These are phyloP conservation scores for Huso huso DNA, from an alignment of 2,797 vertebrate genomes.

Conservation along the genomic window DNA sequence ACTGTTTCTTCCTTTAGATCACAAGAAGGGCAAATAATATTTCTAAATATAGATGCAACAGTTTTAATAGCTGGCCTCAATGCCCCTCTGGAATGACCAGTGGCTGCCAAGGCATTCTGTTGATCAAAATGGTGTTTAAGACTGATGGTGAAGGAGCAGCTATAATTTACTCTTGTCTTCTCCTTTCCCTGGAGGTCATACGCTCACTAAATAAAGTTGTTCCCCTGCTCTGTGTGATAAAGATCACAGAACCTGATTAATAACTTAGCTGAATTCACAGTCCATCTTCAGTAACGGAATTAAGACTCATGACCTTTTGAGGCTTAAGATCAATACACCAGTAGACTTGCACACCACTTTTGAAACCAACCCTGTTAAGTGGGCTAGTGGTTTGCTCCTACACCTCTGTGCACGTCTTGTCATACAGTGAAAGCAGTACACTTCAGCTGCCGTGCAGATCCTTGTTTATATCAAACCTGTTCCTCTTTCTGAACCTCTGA, in stretches of 20 bases:
- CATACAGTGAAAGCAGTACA: too few relatives aligned
- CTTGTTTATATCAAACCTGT: too few relatives aligned
- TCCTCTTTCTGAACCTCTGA: too few relatives aligned
- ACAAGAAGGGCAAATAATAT: constrained; percentile 28
- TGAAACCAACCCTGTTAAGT: too few relatives aligned
- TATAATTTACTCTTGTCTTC: constrained; percentile 27
- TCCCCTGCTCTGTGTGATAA: not conserved
- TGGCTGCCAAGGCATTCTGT: constrained; percentile 5
- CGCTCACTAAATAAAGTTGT: not conserved
- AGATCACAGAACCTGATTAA: too few relatives aligned
- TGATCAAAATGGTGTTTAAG: constrained; percentile 24
- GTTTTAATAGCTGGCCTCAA: constrained; percentile 6
- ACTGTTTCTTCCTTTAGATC: constrained; percentile 34
- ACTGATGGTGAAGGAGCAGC: constrained; percentile 33
- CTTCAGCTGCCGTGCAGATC: too few relatives aligned
- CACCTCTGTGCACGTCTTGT: too few relatives aligned
- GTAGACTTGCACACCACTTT: too few relatives aligned
- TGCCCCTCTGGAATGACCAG: too few relatives aligned
- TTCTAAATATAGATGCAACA: constrained; percentile 13
- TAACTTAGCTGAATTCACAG: constrained; percentile 8
- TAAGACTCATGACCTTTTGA: not conserved
- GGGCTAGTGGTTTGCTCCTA: too few relatives aligned
- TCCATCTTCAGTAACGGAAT: constrained; percentile 11
- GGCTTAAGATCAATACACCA: constrained; percentile 4
- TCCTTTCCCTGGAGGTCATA: constrained; percentile 24